Base-by-base conservation (phyloP, 1,140 invertebrate species). In the Drosophila varians region DNA sequence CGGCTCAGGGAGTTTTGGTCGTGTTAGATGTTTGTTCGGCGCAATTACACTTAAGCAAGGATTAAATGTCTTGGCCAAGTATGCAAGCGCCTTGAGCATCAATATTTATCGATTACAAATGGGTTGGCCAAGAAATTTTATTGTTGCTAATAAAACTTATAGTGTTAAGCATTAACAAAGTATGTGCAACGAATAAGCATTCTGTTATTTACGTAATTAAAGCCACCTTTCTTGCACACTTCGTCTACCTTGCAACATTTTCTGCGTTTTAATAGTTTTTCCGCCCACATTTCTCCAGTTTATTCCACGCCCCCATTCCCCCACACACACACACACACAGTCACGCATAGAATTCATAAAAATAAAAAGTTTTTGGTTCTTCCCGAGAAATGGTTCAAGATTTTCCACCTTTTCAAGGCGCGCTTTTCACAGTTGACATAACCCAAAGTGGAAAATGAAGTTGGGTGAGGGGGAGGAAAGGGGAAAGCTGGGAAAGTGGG, bases 391-490 rank as follows among this genome's bases (percentile, higher is more conserved):
- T 57, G 52, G 64, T 58, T 69, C 36, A 69, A 69, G 52, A 71
- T 71, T 71, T 71, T 71, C 54, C 71, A 65, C 58, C 74, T 83
- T 77, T 74, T 55, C 71, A 66, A 62, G 61, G 38, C 79, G 57
- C 61, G 57, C 56, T 57, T 75, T 84, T 84, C 57, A 75, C 79
- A 72, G 75, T 79, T 84, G 79, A 84, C 79, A 83, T 84, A 78
- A 66, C 60, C 48, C 51, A 66, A 72, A 74, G 69, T 66, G 69
- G 66, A 54, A 54, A 54, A 69, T 16, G 31, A 23, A 54, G 16
- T 26, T 25, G 19, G n/a, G 11, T 18, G 19, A 23, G 23, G 36
- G n/a, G 7, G 18, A 9, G 1, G 7, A 9, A 9, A 0, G 18
- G 31, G 23, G 23, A 18, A 14, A 23, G 42, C 19, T 18, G 47